phyloP scores from a whole-genome alignment of 2,888 invertebrate species.

The Argyresthia albistria region DNA sequence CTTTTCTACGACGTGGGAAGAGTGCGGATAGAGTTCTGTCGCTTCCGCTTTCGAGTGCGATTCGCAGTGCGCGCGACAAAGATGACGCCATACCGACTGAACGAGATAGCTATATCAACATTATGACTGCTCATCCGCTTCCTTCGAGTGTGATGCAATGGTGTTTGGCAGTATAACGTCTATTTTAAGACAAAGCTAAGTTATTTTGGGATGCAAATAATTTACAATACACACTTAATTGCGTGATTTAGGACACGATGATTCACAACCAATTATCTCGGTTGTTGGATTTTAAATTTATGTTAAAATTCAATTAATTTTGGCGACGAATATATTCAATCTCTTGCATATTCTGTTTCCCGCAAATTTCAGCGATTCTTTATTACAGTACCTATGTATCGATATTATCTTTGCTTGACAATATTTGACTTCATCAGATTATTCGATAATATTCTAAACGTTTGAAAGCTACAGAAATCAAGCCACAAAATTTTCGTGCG shows the following conservation, averaged over 20 bases:
- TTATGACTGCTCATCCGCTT: constrained; percentile 71
- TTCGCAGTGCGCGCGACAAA: constrained; percentile 41
- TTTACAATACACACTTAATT: not conserved
- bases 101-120: constrained; percentile 62
- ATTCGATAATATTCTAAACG: not conserved
- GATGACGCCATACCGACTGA: constrained; percentile 41
- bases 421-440: not conserved
- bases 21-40: constrained; percentile 24
- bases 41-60: constrained; percentile 36
- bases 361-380: not conserved
- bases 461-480: not conserved
- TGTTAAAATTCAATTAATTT: too few relatives aligned
- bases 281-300: not conserved
- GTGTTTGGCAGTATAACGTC: constrained; percentile 52
- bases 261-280: not conserved
- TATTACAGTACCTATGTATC: not conserved
- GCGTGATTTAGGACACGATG: not conserved
- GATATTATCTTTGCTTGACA: not conserved
- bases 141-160: constrained; percentile 69
- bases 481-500: not conserved
- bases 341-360: not conserved
- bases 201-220: constrained; percentile 26
- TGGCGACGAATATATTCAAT: not conserved
- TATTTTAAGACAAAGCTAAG: constrained; percentile 59
- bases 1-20: constrained; percentile 24